These are phyloP conservation scores for Oxygymnocypris stewartii DNA, from an alignment of 2,113 vertebrate genomes.

Conservation along the genomic window DNA sequence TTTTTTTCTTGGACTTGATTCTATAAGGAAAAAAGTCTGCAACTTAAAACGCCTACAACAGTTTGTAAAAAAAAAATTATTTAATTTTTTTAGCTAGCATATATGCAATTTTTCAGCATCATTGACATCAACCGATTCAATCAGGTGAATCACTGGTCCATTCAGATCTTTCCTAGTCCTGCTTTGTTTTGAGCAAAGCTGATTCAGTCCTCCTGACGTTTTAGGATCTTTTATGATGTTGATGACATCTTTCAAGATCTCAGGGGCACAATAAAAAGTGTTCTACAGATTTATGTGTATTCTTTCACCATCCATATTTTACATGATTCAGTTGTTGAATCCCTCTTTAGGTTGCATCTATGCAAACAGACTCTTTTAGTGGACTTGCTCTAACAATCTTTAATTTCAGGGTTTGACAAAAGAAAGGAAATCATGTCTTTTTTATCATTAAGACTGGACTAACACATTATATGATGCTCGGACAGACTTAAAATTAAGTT, in stretches of 20 bases:
- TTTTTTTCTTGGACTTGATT: neutral
- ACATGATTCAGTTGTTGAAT: neutral
- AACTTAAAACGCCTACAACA: neutral
- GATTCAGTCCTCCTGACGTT: neutral
- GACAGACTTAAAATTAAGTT: too few species aligned
- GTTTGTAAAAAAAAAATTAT: neutral
- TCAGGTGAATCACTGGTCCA: neutral
- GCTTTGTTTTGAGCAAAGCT: neutral
- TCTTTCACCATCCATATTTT: neutral
- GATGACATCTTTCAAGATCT: neutral
- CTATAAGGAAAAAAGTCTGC: neutral
- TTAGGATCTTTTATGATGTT: neutral
- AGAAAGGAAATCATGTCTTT: neutral
- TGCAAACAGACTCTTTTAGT: neutral
- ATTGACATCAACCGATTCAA: neutral
- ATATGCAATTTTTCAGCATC: neutral
- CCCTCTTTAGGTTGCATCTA: neutral
- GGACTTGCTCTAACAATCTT: neutral
- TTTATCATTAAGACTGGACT: neutral
- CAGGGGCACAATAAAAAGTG: slow-evolving; percentile 16
- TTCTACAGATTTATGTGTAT: slow-evolving; percentile 35
- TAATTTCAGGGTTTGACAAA: neutral
- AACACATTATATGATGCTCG: neutral
- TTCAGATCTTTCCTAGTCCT: neutral
- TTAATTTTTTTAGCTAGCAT: neutral